Conservation (phyloP, 2,888 invertebrate genomes). For the Aradus depressus region DNA sequence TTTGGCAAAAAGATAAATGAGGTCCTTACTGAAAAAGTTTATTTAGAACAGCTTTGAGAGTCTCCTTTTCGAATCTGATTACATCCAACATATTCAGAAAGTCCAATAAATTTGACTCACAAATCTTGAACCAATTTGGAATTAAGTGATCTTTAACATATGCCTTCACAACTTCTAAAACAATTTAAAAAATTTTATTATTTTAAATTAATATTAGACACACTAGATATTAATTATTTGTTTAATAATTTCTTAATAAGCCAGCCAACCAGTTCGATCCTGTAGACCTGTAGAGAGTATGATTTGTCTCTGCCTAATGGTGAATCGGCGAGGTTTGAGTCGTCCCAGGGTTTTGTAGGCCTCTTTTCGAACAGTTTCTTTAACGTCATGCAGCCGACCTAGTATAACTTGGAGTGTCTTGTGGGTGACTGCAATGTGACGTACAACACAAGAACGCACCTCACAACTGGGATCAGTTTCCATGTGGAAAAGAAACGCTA, state of each 20-base stretch:
- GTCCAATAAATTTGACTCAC: conserved; percentile 55
- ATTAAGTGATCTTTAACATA: conserved; percentile 45
- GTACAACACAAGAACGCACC: conserved; percentile 57
- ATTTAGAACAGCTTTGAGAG: conserved; percentile 38
- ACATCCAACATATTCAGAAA: conserved; percentile 65
- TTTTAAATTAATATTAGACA: background rate
- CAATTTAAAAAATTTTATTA: background rate
- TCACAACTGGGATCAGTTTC: conserved; percentile 64
- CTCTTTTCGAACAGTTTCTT: conserved; percentile 57
- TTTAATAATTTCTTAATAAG: background rate
- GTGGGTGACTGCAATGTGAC: conserved; percentile 59
- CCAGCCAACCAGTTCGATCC: background rate
- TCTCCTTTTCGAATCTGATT: conserved; percentile 48
- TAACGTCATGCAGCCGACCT: conserved; percentile 62
- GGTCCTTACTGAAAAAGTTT: conserved; percentile 44
- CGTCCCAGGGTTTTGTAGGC: conserved; percentile 44
- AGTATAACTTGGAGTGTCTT: conserved; percentile 59
- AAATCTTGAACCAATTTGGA: conserved; percentile 63
- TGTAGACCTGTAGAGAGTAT: conserved; percentile 39
- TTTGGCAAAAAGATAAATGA: too few relatives aligned
- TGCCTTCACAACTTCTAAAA: conserved; percentile 35
- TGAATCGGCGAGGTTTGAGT: conserved; percentile 46
- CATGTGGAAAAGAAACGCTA: conserved; percentile 56
- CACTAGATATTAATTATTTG: too few relatives aligned
- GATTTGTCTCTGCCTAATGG: conserved; percentile 51